These are phyloP conservation scores for Romanogobio albipinnatus DNA, from an alignment of 2,113 vertebrate species.

Conservation along the genomic window DNA sequence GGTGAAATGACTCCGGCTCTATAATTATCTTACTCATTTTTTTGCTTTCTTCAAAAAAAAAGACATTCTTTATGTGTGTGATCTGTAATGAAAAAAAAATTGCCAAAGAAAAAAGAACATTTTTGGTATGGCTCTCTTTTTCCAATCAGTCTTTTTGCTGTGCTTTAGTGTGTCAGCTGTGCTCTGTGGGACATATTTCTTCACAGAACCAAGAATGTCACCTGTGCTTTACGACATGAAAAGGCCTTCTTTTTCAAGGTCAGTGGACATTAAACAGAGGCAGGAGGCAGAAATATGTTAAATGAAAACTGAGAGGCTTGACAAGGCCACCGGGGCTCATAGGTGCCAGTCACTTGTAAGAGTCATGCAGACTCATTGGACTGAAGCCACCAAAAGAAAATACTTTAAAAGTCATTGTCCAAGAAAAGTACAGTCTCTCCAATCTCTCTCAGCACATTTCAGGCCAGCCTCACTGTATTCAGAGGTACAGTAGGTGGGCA, in stretches of 20 bases:
- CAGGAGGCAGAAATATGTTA: conserved; percentile 61
- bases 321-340: conserved; percentile 59
- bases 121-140: conserved; percentile 28
- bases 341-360: conserved; percentile 70
- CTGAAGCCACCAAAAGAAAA: conserved; percentile 59
- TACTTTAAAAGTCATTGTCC: conserved; percentile 61
- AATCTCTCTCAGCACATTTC: neutral
- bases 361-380: conserved; percentile 66
- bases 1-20: too few relatives aligned
- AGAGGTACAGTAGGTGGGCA: neutral
- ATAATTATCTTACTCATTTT: too few relatives aligned
- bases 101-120: neutral
- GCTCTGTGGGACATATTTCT: conserved; percentile 23
- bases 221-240: conserved; percentile 55
- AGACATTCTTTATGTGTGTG: neutral
- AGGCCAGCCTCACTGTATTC: neutral
- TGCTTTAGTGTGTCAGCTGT: neutral
- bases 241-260: conserved; percentile 51
- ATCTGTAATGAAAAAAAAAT: too few relatives aligned
- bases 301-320: conserved; percentile 68
- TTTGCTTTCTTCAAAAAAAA: neutral
- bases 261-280: conserved; percentile 57
- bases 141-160: conserved; percentile 29
- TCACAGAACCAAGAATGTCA: conserved; percentile 28
- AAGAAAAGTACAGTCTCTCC: conserved; percentile 18